Conservation (phyloP, 2,113 vertebrate species). For the Phyllostomus hastatus region DNA sequence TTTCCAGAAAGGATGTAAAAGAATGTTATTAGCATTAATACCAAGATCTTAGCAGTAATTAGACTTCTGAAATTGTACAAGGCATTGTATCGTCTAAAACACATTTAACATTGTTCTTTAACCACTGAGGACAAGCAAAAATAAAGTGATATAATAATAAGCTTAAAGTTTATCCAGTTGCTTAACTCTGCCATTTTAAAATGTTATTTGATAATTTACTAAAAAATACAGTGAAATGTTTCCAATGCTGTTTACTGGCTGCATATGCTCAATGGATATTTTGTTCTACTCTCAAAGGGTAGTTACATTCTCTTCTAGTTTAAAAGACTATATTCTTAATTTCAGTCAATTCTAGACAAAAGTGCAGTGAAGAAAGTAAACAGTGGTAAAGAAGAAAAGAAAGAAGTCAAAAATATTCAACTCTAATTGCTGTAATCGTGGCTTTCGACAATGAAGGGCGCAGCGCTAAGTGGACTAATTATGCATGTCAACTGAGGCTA, state of each 20-base stretch:
- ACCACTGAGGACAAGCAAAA: constrained; percentile 2
- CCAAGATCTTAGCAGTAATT: neutral
- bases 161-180: neutral
- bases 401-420: neutral
- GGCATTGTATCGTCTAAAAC: neutral
- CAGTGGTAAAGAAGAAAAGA: neutral
- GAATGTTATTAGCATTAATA: neutral
- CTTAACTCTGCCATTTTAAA: neutral
- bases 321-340: constrained; percentile 40
- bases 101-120: constrained; percentile 13
- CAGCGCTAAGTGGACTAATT: constrained; percentile 21
- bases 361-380: neutral
- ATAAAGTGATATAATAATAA: neutral
- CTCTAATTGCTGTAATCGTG: neutral
- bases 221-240: neutral
- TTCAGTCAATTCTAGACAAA: constrained; percentile 37
- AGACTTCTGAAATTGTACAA: neutral
- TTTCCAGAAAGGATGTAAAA: constrained; percentile 6
- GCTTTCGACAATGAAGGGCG: neutral
- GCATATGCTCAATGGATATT: neutral
- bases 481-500: constrained; percentile 40
- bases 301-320: constrained; percentile 30
- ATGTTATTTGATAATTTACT: neutral
- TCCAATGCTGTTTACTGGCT: neutral
- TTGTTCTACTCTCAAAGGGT: neutral